Evolutionary conservation across 2,888 invertebrate genomes (phyloP), one percentile per base, ranked within the genome.

Genomic region (Hofmannophila pseudospretella): DNA sequence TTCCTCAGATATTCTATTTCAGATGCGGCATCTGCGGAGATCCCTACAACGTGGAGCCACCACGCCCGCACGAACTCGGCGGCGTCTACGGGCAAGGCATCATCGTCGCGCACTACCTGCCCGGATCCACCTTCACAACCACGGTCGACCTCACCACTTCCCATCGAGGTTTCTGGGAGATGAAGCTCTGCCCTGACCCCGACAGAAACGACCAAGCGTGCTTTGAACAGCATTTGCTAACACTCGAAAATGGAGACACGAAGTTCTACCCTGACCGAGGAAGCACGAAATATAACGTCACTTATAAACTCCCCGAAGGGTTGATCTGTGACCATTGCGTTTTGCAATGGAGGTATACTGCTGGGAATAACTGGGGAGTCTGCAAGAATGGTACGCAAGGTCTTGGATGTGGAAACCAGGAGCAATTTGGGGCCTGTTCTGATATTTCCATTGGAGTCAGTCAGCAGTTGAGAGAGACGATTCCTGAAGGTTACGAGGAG

Each of bases 1-100:
- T n/a, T n/a, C n/a, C n/a, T n/a, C n/a, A n/a, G n/a, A n/a, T n/a
- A n/a, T 32, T 28, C 7, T 23, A 8, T 46, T 31, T 3, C 49
- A 84, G 85, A 44, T 96, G 96, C 66, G 96, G 96, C 0, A 89
- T 94, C 29, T 96, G 95, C 56, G 96, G 96, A 0, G 96, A 96
- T 66, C 85, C 95, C 0, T 96, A 91, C 91, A 92, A 94, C 61
- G 51, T 85, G 35, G 67, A 85, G 36, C 44, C 54, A 57, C 95
- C 95, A 0, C 88, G 95, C 30, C 78, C 91, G 0, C 94, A 96
- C 71, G 96, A 96, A 69, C 90, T 89, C 3, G 96, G 96, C 0
- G 96, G 96, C 1, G 89, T 86, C 25, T 96, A 92, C 76, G 95
- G 94, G 0, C 88, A 90, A 49, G 93, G 94, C 1, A 86, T 93